phyloP scores from a whole-genome alignment of 2,888 invertebrate species.

The Sinopyrophorus schimmeli region DNA sequence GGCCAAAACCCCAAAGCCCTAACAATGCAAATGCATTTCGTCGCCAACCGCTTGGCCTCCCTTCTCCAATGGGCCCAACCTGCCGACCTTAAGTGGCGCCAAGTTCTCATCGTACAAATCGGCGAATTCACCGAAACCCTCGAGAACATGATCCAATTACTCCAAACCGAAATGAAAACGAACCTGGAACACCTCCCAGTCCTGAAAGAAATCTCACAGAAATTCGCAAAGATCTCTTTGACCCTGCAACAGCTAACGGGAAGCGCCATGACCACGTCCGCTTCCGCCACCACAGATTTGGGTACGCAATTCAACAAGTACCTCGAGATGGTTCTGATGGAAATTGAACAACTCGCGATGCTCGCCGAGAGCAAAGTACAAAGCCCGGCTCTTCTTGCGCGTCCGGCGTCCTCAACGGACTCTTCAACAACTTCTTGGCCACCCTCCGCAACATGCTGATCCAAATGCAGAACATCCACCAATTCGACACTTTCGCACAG shows the following conservation, averaged over 20 bases:
- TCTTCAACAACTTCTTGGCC: constrained; percentile 9
- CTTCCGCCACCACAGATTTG: constrained; percentile 4
- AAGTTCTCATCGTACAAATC: constrained; percentile 18
- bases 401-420: constrained; percentile 7
- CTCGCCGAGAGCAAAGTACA: constrained; percentile 2
- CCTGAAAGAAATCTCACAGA: constrained; percentile 3
- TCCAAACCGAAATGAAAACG: constrained; percentile 14
- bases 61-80: constrained; percentile 12
- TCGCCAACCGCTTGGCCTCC: constrained; percentile 9
- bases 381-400: background rate
- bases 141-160: constrained; percentile 15
- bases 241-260: constrained; percentile 7
- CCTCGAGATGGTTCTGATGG: constrained; percentile 5
- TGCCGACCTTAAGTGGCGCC: constrained; percentile 3
- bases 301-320: background rate
- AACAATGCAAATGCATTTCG: constrained; percentile 10
- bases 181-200: constrained; percentile 3
- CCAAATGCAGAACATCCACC: constrained; percentile 9
- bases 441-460: constrained; percentile 14
- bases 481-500: background rate
- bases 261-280: background rate
- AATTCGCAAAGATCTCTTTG: constrained; percentile 10
- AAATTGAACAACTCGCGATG: constrained; percentile 6
- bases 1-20: constrained; percentile 9
- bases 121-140: constrained; percentile 19